A percentile compares a stretch with the other conserved stretches of the same genome.
These are phyloP conservation scores for Nemurella pictetii DNA, from an alignment of 2,888 invertebrate species.

Conservation along the genomic window DNA sequence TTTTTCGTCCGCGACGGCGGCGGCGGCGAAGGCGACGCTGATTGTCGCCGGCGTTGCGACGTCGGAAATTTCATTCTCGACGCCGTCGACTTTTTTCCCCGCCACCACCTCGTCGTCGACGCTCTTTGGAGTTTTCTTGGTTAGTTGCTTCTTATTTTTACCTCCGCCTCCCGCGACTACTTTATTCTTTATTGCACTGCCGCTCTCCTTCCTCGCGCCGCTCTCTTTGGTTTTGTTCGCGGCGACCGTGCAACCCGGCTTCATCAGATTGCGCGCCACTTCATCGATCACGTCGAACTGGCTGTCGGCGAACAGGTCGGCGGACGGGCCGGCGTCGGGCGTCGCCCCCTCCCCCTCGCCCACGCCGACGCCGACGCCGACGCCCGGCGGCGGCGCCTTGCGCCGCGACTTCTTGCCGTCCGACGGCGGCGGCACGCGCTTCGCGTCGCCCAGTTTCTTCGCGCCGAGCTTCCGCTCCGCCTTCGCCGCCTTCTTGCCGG, in stretches of 20 bases:
- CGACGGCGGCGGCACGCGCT: not conserved
- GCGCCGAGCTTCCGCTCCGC: not conserved
- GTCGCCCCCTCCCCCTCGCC: not conserved
- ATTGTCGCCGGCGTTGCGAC: not conserved
- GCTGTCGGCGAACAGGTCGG: not conserved
- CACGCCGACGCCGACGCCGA: conserved; percentile 2
- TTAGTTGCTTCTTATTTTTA: conserved; percentile 9
- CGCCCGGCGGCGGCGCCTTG: conserved; percentile 10
- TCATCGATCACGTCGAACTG: conserved; percentile 22
- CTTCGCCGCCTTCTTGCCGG: not conserved
- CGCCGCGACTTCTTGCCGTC: conserved; percentile 10
- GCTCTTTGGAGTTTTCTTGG: conserved; percentile 29
- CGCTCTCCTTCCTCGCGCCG: not conserved
- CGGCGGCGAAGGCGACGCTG: not conserved
- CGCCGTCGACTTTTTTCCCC: not conserved
- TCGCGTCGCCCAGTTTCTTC: not conserved
- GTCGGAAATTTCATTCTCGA: not conserved
- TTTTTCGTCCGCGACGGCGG: not conserved
- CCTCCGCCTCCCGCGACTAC: not conserved
- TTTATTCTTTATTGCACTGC: conserved; percentile 17
- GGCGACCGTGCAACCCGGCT: too few species aligned
- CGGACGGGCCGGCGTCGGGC: conserved; percentile 17
- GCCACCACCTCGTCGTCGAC: not conserved
- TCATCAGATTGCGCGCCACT: conserved; percentile 15
- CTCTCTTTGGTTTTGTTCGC: conserved; percentile 27